Evolutionary conservation across 2,797 vertebrate species (phyloP), one percentile per base, ranked within the genome.

Genomic region (Urosaurus nigricauda): DNA sequence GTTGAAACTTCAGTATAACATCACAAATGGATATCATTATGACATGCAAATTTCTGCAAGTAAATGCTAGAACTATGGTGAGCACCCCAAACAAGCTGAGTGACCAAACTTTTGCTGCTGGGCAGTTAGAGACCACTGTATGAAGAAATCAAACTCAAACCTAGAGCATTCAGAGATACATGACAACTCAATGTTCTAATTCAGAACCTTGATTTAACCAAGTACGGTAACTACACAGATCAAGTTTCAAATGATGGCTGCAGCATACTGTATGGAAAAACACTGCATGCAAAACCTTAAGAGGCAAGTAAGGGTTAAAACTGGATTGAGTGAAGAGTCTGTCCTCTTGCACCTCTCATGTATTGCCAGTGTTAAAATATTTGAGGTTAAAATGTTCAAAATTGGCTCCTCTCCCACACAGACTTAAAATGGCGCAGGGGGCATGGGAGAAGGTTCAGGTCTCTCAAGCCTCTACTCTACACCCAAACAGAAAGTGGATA

Each of bases 41-140:
- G 47, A 35, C 35, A 85, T 29, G 17, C 9, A 32, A 19, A 14
- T 13, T 65, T n/a, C 26, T 78, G 17, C 35, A 75, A 58, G 3
- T 32, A 75, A 32, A 47, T 32, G 26, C 56, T 40, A 63, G 17
- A 65, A 83, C 43, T 21, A 21, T 11, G 35, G 6, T 17, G 29
- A 71, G 74, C 21, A 71, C 77, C 24, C 82, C 7, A 19, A 86
- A 85, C 65, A 70, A 87, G 24, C 14, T 77, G 43, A 84, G 87
- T 40, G 83, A 88, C 70, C 2, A 81, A 68, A 35, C 35, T 32
- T 86, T 82, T 56, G 5, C 19, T 40, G 75, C 68, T 92, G 83
- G 85, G 86, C 70, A 4, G 19, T 47, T 26, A 24, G 79, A 63
- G 5, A 78, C n/a, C 60, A n/a, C n/a, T 43, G 51, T 56, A 32